phyloP scores from a whole-genome alignment of 2,888 invertebrate genomes.

The Heliconius ismenius region DNA sequence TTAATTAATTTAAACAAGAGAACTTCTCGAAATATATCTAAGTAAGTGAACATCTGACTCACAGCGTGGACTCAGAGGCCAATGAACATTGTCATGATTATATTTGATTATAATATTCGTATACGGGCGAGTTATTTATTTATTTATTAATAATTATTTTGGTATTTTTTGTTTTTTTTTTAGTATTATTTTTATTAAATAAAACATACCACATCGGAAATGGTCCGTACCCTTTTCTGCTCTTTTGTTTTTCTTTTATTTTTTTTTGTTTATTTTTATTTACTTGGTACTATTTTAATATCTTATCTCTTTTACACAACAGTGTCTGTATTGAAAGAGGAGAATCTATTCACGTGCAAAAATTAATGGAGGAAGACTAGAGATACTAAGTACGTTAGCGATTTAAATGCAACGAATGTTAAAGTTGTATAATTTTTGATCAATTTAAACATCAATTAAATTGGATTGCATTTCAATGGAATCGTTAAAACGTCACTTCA shows the following conservation, averaged over 20 bases:
- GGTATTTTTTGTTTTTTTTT: neutral
- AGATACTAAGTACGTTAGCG: neutral
- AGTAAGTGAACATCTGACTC: slow-evolving; percentile 25
- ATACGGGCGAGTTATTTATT: neutral
- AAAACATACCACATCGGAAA: too few species aligned
- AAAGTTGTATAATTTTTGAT: neutral
- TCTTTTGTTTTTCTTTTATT: too few species aligned
- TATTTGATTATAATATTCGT: slow-evolving; percentile 17
- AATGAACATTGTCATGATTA: slow-evolving; percentile 27
- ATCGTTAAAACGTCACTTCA: neutral
- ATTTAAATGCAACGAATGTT: neutral
- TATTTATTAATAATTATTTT: too few species aligned
- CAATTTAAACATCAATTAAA: neutral
- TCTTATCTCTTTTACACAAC: too few species aligned
- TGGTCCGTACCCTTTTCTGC: too few species aligned
- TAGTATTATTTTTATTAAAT: too few species aligned
- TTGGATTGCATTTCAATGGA: neutral
- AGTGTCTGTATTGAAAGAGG: too few species aligned
- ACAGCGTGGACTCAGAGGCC: slow-evolving; percentile 22
- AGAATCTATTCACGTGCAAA: too few species aligned
- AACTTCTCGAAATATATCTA: slow-evolving; percentile 25
- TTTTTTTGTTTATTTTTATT: too few species aligned
- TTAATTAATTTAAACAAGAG: slow-evolving; percentile 51
- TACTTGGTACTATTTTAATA: too few species aligned
- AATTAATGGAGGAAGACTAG: too few species aligned